phyloP scores from a whole-genome alignment of 2,797 vertebrate species.

The Esox masquinongy region DNA sequence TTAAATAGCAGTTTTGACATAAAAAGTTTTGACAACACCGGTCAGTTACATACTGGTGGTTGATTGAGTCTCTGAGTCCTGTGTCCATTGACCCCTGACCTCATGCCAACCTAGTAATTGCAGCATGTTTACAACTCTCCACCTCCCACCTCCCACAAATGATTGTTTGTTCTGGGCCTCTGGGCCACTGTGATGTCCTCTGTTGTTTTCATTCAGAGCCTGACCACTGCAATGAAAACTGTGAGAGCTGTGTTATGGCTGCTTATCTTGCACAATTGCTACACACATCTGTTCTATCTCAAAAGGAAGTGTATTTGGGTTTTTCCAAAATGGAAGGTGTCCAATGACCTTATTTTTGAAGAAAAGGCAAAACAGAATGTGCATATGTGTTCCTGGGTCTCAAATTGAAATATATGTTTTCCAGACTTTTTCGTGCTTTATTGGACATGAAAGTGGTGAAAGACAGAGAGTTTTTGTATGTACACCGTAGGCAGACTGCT shows the following conservation, averaged over 20 bases:
- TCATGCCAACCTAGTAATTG: neutral
- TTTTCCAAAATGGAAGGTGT: neutral
- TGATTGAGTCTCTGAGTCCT: constrained; percentile 4
- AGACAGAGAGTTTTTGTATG: no score
- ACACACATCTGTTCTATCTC: neutral
- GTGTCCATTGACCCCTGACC: constrained; percentile 25
- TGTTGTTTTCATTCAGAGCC: neutral
- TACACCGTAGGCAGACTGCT: no score
- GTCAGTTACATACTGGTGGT: neutral
- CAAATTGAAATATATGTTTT: neutral
- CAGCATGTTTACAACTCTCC: neutral
- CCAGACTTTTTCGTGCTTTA: no score
- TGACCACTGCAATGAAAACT: neutral
- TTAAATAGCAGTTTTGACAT: no score
- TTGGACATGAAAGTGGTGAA: no score
- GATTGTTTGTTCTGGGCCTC: neutral
- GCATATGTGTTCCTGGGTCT: neutral
- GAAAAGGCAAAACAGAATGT: neutral
- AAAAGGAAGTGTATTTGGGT: neutral
- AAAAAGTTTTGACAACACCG: neutral
- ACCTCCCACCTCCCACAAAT: neutral
- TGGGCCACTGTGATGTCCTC: neutral
- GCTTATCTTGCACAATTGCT: no score
- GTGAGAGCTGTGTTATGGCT: neutral
- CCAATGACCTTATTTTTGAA: neutral